Evolutionary conservation across 1,140 invertebrate species (phyloP).

Genomic region (Sarcophaga peregrina): DNA sequence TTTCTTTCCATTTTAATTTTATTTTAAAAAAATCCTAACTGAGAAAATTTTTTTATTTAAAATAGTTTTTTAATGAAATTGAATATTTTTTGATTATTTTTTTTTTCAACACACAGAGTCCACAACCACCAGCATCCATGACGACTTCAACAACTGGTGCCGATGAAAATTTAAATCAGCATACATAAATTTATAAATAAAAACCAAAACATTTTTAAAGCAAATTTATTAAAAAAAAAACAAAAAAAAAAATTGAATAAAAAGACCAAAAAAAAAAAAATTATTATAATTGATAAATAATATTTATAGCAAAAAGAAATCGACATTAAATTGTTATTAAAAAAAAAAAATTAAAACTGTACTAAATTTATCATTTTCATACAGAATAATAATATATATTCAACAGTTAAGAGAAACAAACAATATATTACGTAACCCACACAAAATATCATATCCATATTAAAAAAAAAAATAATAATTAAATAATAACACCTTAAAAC

Average conservation of each 20-base stretch:
- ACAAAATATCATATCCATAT: conserved; percentile 7
- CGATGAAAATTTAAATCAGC: conserved; percentile 67
- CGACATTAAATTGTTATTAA: not conserved
- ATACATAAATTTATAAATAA: conserved; percentile 58
- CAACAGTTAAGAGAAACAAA: conserved; percentile 30
- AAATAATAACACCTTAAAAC: not conserved
- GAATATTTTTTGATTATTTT: conserved; percentile 44
- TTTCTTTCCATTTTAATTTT: conserved; percentile 30
- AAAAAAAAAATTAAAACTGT: not conserved
- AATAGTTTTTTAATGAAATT: conserved; percentile 39
- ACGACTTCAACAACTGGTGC: conserved; percentile 65
- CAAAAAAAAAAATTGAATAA: not conserved
- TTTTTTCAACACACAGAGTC: conserved; percentile 64
- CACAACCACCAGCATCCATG: conserved; percentile 65
- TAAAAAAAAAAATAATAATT: not conserved
- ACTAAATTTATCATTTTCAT: conserved; percentile 38
- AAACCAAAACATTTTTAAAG: conserved; percentile 10
- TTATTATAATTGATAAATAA: conserved; percentile 24
- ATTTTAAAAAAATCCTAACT: not conserved
- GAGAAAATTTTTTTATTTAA: conserved; percentile 1
- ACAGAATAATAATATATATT: conserved; percentile 28
- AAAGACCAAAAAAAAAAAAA: conserved; percentile 25
- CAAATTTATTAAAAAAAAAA: conserved; percentile 27
- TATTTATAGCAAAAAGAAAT: conserved; percentile 24
- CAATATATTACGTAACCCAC: not conserved